Base-by-base conservation (phyloP, 2,888 invertebrate genomes). In the Cerastis rubricosa region DNA sequence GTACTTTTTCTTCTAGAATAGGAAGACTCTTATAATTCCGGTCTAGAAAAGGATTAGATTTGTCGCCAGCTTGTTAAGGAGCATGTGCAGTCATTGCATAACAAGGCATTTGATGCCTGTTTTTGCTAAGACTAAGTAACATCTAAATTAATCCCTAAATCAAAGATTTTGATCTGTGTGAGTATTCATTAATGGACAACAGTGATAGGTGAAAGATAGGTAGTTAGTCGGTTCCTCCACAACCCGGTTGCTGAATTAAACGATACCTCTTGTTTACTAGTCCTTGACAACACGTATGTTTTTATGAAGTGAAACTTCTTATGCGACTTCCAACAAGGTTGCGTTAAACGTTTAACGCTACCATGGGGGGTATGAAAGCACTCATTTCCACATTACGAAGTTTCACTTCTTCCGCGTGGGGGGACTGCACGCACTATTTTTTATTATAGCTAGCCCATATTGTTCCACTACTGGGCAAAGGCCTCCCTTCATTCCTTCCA, bases 21-120 rank as follows among this genome's bases (percentile, higher is more conserved):
- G n/a, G 47, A 35, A n/a, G 8, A 71, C 43, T 54, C 14, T 2
- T 3, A 64, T 40, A 64, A 29, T 71, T 47, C 14, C 25, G 51
- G 17, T 80, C 47, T 73, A 17, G 45, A 29, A 29, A 49, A 57
- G 64, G 47, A 74, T 64, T 57, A 74, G 43, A n/a, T 74, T 81
- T 43, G 54, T 8, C 43, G 4, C 29, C 14, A 64, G 51, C 61
- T 77, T 73, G 54, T 47, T 63, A 71, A 40, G 45, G 14, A 54
- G 45, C 45, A 19, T 29, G 35, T 7, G 25, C 25, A 25, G 14
- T 1, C 8, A 59, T 59, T 29, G 3, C 17, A 17, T 17, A 29
- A 17, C 59, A 3, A 6, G 59, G 22, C 8, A 29, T 14, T 14
- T 14, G 8, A 35, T 19, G 19, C 19, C 29, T 19, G 35, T 9